Conservation (phyloP, 2,797 vertebrate genomes). For the Lepus oiostolus region DNA sequence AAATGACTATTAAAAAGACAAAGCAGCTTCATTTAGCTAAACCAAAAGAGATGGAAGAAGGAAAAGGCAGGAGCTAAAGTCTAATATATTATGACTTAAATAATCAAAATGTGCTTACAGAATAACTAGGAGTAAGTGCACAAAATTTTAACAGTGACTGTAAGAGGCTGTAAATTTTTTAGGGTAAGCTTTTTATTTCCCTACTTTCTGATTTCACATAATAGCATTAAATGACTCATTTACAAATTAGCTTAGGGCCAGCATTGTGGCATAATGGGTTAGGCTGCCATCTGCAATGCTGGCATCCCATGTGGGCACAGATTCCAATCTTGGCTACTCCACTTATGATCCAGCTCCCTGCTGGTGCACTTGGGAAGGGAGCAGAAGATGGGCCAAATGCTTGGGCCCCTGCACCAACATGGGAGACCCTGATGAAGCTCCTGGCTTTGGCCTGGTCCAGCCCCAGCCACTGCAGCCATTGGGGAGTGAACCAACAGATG, state of each 20-base stretch:
- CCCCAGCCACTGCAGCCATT: too few relatives aligned
- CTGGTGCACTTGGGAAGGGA: too few relatives aligned
- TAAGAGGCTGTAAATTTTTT: not conserved
- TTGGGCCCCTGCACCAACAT: too few relatives aligned
- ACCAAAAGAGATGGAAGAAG: not conserved
- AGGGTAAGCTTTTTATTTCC: constrained; percentile 24
- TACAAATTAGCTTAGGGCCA: not conserved
- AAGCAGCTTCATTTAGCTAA: not conserved
- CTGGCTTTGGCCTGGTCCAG: too few relatives aligned
- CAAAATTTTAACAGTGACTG: constrained; percentile 20
- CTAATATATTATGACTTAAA: constrained; percentile 35
- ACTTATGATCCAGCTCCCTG: too few relatives aligned
- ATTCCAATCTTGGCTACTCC: too few relatives aligned
- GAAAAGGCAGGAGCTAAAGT: constrained; percentile 35
- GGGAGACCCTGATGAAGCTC: too few relatives aligned
- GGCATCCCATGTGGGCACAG: too few relatives aligned
- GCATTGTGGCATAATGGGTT: too few relatives aligned
- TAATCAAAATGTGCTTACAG: constrained; percentile 64
- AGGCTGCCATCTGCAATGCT: too few relatives aligned
- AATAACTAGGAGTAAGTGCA: constrained; percentile 49
- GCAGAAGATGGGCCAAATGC: too few relatives aligned
- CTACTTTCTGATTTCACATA: constrained; percentile 50
- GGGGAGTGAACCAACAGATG: too few relatives aligned
- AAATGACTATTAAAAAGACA: constrained; percentile 21
- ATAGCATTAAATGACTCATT: not conserved